Base-by-base conservation (phyloP, 2,888 invertebrate species). In the Gibbula magus region DNA sequence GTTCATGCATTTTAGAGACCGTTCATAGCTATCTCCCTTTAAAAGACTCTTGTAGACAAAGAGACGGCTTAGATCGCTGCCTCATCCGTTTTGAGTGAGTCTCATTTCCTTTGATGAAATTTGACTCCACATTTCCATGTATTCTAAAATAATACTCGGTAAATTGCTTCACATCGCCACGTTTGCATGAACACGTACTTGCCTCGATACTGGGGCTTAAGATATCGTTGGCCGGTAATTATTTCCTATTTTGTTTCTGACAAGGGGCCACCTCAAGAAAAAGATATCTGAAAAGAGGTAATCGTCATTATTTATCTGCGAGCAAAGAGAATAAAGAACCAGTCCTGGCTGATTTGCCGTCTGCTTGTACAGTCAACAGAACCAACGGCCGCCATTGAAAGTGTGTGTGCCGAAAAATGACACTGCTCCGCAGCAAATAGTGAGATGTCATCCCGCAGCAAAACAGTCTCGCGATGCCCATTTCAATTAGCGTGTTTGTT, bases 91-190 rank as follows among this genome's bases (percentile, higher is more conserved):
- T 61, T 4, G 61, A 61, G 61, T 29, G 61, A 16, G 29, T 25
- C 29, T 61, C 25, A 61, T 61, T 61, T 61, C 61, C 61, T 61
- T 61, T 61, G 61, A 61, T 61, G 61, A 61, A 61, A 61, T 61
- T 61, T 61, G 61, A 61, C 61, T 61, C 61, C 29, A 61, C 61
- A 61, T 61, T 61, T 61, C 61, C 61, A 61, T 61, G 61, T 61
- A 61, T 61, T 61, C 61, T 61, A 61, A 61, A 61, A 61, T 61
- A 61, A 61, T 61, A 61, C 61, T 61, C 61, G 29, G 61, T 61
- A 61, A 61, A 61, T 61, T 61, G 61, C 61, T 61, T 61, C 61
- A 61, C 61, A 61, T 61, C n/a, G 29, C 29, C 16, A 16, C 61
- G 61, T 61, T 61, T 61, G 61, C 61, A 25, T 25, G 61, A 61